Conservation (phyloP, 2,113 vertebrate genomes). For the Xiphophorus hellerii region DNA sequence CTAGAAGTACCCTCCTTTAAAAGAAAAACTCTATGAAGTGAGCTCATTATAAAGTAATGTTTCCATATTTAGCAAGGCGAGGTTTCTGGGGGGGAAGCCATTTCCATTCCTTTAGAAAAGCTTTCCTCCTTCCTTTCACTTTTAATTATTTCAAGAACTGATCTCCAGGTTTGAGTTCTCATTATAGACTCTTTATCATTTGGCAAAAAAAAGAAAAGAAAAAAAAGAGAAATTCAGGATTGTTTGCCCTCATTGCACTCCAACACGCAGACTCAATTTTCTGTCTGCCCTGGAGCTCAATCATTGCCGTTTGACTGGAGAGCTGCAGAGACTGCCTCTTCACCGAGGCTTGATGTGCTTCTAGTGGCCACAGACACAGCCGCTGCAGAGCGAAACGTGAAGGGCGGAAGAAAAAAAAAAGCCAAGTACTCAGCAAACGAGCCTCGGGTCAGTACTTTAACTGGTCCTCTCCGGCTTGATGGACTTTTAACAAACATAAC, state of each 20-base stretch:
- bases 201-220: not conserved
- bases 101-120: constrained; percentile 2
- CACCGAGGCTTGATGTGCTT: constrained; percentile 27
- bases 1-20: constrained; percentile 22
- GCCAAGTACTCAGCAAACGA: constrained; percentile 32
- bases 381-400: constrained; percentile 32
- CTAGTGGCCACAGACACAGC: constrained; percentile 17
- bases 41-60: constrained; percentile 20
- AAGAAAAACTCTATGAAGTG: constrained; percentile 16
- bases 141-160: not conserved
- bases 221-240: not conserved
- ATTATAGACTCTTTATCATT: not conserved
- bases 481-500: constrained; percentile 48
- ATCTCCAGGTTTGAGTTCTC: not conserved
- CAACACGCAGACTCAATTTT: constrained; percentile 40
- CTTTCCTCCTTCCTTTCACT: not conserved
- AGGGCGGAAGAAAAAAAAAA: constrained; percentile 6
- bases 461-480: constrained; percentile 33
- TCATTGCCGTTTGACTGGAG: constrained; percentile 60
- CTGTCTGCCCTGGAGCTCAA: constrained; percentile 48
- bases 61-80: constrained; percentile 32
- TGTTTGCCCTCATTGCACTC: constrained; percentile 14
- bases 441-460: constrained; percentile 26
- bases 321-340: constrained; percentile 50
- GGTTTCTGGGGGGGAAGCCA: not conserved